Conservation (phyloP, 1,140 invertebrate genomes). For the Procambarus clarkii region DNA sequence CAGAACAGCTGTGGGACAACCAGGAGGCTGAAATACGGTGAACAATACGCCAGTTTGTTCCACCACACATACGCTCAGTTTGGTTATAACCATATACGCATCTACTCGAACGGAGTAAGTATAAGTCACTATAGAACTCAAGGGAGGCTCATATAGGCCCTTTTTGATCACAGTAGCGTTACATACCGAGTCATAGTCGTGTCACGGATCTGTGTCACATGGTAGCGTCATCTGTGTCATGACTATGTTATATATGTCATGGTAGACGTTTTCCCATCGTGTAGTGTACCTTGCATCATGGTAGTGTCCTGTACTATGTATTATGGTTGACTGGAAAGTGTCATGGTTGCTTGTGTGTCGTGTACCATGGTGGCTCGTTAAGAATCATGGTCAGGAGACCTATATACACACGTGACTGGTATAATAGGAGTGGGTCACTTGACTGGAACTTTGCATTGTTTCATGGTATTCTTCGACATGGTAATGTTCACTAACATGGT, state of each 20-base stretch:
- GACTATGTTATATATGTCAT: neutral
- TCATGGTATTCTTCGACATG: neutral
- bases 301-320: neutral
- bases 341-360: neutral
- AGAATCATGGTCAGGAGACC: neutral
- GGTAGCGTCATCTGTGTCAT: neutral
- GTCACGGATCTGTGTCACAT: neutral
- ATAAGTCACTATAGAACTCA: no score
- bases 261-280: neutral
- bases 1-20: no score
- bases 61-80: no score
- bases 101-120: no score
- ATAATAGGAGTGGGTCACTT: neutral
- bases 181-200: neutral
- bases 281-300: neutral
- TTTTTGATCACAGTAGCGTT: no score
- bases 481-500: neutral
- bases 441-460: neutral
- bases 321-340: neutral
- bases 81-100: no score
- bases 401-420: neutral
- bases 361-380: neutral
- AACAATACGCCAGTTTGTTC: no score
- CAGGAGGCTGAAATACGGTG: no score
- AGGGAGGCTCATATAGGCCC: no score